Base-by-base conservation (phyloP, 2,797 vertebrate species). In the Phrynocephalus vlangalii region DNA sequence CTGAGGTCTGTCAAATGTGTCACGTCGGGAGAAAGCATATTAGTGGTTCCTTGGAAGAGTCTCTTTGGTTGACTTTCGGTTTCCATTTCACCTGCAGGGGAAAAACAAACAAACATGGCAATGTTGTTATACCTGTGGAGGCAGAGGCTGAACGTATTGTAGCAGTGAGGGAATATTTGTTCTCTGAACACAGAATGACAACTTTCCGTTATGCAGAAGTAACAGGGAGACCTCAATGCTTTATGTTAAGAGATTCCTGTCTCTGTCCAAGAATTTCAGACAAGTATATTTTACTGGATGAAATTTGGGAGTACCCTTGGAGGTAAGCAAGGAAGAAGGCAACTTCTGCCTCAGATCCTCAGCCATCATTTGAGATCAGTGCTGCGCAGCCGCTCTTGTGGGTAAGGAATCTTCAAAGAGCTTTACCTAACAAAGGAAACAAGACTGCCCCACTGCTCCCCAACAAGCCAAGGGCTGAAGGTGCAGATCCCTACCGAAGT, bases 21-120 rank as follows among this genome's bases (percentile, higher is more conserved):
- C 81, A 96, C 95, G 22, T 99, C 98, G 0, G 98, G 95, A 77
- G 98, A 98, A 95, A 99, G 95, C 98, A 99, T 98, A 93, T 95
- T 98, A 93, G 98, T 98, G 86, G 98, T 98, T 85, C 99, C 98
- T 97, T 99, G 99, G 96, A 99, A 99, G 82, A 99, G 97, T 95
- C 98, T 98, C 97, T 99, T 99, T 60, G 99, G 98, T 92, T 99
- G 98, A 95, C 98, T 99, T 96, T 99, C 99, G 0, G 96, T 97
- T 95, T 99, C 99, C 98, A 99, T 98, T 95, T 99, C 99, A 92
- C 98, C 98, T 99, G 93, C 79, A 26, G 6, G 52, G 52, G 86
- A 92, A 92, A 76, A 48, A 92, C 90, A 0, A 94, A 92, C 60
- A 63, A 4, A 20, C 13, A 20, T 56, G 3, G 67, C 79, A 93